Percentiles rank a stretch among this genome's conserved stretches.
These are phyloP conservation scores for Coptotermes formosanus DNA, from an alignment of 1,140 invertebrate species.

Conservation along the genomic window DNA sequence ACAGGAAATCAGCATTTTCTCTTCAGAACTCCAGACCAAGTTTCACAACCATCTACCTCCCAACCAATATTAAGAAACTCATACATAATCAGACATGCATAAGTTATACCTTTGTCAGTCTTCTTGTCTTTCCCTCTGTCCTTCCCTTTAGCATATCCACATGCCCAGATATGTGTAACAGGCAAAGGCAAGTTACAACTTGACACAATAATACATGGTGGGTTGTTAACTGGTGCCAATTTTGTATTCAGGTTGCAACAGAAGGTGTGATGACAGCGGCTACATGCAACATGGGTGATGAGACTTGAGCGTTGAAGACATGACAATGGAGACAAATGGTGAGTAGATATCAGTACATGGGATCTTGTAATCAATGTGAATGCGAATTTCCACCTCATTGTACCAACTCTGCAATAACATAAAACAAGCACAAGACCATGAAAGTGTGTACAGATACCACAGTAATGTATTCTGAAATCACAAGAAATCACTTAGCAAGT, in stretches of 20 bases:
- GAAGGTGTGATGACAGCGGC: background rate
- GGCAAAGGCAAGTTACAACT: background rate
- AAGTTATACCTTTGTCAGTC: background rate
- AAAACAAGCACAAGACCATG: too few species aligned
- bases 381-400: background rate
- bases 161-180: background rate
- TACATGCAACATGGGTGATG: background rate
- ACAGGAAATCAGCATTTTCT: too few species aligned
- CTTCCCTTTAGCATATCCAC: constrained; percentile 18
- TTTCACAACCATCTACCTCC: too few species aligned
- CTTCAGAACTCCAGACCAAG: too few species aligned
- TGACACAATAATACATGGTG: background rate
- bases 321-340: background rate
- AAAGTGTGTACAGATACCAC: too few species aligned
- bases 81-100: too few species aligned
- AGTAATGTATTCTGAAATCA: too few species aligned
- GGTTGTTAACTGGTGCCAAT: background rate
- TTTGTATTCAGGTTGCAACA: background rate
- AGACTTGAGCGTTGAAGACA: background rate
- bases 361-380: background rate
- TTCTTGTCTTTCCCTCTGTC: background rate
- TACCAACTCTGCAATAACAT: too few species aligned
- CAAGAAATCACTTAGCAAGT: too few species aligned
- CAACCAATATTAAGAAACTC: too few species aligned
- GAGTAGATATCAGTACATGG: background rate